phyloP scores from a whole-genome alignment of 1,140 invertebrate species.

The Helicorthomorpha holstii region DNA sequence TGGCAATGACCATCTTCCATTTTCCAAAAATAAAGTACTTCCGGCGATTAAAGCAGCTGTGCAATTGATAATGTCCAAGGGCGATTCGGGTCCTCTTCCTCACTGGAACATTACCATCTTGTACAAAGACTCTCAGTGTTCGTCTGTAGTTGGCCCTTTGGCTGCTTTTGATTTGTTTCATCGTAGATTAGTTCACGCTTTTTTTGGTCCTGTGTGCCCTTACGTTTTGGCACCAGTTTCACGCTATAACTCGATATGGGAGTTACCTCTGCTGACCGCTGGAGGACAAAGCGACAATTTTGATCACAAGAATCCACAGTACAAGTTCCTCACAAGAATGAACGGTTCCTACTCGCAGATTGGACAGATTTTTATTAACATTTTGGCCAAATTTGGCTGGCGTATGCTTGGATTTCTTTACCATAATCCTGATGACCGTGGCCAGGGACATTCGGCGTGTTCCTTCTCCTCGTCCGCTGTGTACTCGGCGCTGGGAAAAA shows the following conservation, averaged over 20 bases:
- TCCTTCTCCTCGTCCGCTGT: slow-evolving; percentile 52
- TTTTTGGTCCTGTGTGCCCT: slow-evolving; percentile 78
- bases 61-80: slow-evolving; percentile 30
- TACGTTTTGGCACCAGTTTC: slow-evolving; percentile 80
- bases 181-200: slow-evolving; percentile 44
- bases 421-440: slow-evolving; percentile 18
- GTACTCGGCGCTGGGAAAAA: slow-evolving; percentile 39
- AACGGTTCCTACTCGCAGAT: slow-evolving; percentile 63
- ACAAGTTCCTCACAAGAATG: slow-evolving; percentile 62
- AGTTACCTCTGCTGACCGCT: slow-evolving; percentile 67
- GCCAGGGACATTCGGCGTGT: slow-evolving; percentile 48
- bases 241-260: slow-evolving; percentile 70
- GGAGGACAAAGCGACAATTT: slow-evolving; percentile 68
- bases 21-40: slow-evolving; percentile 47
- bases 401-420: slow-evolving; percentile 30
- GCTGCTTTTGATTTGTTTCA: slow-evolving; percentile 50
- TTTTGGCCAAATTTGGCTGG: slow-evolving; percentile 54
- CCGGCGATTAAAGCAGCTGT: slow-evolving; percentile 56
- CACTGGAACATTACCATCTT: slow-evolving; percentile 47
- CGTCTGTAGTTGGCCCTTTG: slow-evolving; percentile 53
- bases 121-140: slow-evolving; percentile 56
- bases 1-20: slow-evolving; percentile 34
- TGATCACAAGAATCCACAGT: slow-evolving; percentile 40
- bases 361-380: slow-evolving; percentile 43
- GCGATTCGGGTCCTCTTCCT: slow-evolving; percentile 37